Evolutionary conservation across 2,113 vertebrate genomes (phyloP).

Genomic region (Xiphophorus hellerii): DNA sequence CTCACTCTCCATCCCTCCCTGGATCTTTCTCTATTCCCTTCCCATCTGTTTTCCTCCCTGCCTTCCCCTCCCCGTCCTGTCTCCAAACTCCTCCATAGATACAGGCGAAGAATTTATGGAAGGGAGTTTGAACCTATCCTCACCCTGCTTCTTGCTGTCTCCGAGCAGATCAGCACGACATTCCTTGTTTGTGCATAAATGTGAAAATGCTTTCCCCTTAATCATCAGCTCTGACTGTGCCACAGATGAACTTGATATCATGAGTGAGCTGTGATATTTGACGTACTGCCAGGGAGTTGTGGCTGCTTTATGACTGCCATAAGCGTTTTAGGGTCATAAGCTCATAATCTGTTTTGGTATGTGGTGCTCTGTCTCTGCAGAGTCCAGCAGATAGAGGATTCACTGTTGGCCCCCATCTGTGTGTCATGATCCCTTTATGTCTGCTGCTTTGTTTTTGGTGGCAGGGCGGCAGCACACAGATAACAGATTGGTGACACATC

Average conservation of each 20-base stretch:
- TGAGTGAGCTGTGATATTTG: conserved; percentile 39
- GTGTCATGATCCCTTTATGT: conserved; percentile 37
- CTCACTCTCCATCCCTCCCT: conserved; percentile 9
- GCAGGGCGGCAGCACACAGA: conserved; percentile 3
- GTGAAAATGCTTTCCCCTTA: conserved; percentile 30
- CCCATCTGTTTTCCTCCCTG: conserved; percentile 30
- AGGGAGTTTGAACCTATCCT: conserved; percentile 35
- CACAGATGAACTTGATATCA: conserved; percentile 19
- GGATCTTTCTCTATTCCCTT: conserved; percentile 24
- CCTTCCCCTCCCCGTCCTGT: not conserved
- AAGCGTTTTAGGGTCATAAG: conserved; percentile 70
- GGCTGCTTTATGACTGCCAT: conserved; percentile 33
- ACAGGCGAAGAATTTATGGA: conserved; percentile 44
- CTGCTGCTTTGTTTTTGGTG: conserved; percentile 28
- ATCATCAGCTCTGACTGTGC: conserved; percentile 45
- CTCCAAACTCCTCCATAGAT: conserved; percentile 34
- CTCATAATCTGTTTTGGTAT: conserved; percentile 76
- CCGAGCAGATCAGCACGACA: conserved; percentile 53
- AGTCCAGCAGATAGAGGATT: conserved; percentile 48
- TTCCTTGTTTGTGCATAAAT: conserved; percentile 30
- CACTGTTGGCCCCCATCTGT: conserved; percentile 26
- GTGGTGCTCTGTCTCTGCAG: conserved; percentile 37
- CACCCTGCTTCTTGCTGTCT: conserved; percentile 38
- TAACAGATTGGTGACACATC: conserved; percentile 11
- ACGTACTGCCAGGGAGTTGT: conserved; percentile 26